Evolutionary conservation across 1,140 invertebrate species (phyloP).

Genomic region (Ips typographus): DNA sequence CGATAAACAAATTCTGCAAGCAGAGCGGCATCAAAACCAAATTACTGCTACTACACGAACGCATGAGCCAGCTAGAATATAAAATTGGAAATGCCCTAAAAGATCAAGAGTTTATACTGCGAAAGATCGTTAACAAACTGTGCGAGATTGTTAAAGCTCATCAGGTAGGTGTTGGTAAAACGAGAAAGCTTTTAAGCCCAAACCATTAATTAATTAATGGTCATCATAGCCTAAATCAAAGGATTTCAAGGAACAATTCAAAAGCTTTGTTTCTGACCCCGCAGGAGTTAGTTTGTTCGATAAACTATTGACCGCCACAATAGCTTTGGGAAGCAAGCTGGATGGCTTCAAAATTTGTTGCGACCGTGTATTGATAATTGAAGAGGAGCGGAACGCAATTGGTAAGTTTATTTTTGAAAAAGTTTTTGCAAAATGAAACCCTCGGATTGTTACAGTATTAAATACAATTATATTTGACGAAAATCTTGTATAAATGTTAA

Average conservation of each 20-base stretch:
- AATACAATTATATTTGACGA: background rate
- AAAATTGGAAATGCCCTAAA: slow-evolving; percentile 28
- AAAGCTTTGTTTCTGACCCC: slow-evolving; percentile 5
- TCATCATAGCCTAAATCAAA: background rate
- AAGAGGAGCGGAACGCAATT: slow-evolving; percentile 42
- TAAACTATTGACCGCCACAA: slow-evolving; percentile 34
- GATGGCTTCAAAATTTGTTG: slow-evolving; percentile 40
- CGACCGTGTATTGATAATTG: slow-evolving; percentile 39
- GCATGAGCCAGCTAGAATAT: slow-evolving; percentile 37
- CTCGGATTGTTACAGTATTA: too few species aligned
- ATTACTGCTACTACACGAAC: slow-evolving; percentile 39
- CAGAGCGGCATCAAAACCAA: slow-evolving; percentile 41
- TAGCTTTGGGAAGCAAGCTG: slow-evolving; percentile 34
- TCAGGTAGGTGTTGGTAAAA: background rate
- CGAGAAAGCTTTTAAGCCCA: background rate
- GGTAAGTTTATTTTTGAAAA: slow-evolving; percentile 16
- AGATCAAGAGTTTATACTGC: slow-evolving; percentile 40
- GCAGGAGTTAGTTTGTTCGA: slow-evolving; percentile 35
- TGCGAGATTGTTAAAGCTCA: slow-evolving; percentile 24
- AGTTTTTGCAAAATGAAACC: too few species aligned
- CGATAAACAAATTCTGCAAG: slow-evolving; percentile 40
- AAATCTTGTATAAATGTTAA: too few species aligned
- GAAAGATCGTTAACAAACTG: slow-evolving; percentile 36
- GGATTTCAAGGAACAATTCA: slow-evolving; percentile 3
- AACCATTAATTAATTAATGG: background rate